phyloP scores from a whole-genome alignment of 2,797 vertebrate genomes.

The Naso thynnoides region DNA sequence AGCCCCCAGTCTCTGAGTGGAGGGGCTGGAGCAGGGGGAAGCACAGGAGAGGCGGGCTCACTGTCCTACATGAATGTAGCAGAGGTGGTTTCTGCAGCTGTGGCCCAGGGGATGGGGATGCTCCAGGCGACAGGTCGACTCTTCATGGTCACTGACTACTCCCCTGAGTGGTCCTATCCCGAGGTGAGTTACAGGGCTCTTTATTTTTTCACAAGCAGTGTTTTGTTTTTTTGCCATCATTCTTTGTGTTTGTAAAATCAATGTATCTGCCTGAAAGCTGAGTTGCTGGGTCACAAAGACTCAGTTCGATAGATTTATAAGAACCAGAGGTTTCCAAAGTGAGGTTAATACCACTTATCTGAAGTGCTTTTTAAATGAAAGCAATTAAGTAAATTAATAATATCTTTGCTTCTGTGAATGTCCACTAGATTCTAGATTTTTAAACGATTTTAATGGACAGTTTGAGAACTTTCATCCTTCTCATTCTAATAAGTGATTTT shows the following conservation, averaged over 20 bases:
- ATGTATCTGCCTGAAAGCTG: not conserved
- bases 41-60: constrained; percentile 88
- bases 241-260: not conserved
- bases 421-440: not conserved
- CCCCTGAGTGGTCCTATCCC: constrained; percentile 99
- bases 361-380: not conserved
- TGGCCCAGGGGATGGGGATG: constrained; percentile 94
- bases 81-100: constrained; percentile 95
- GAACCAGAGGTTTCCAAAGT: too few relatives aligned
- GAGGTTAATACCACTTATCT: too few relatives aligned
- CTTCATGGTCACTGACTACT: constrained; percentile 99
- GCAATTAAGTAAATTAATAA: not conserved
- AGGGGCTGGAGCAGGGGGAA: constrained; percentile 82
- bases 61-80: constrained; percentile 98
- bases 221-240: not conserved
- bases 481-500: not conserved
- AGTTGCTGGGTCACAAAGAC: too few relatives aligned
- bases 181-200: constrained; percentile 87
- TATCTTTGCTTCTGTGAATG: not conserved
- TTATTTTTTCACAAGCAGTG: not conserved
- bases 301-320: too few relatives aligned
- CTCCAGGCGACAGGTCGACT: constrained; percentile 96
- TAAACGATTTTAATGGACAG: not conserved
- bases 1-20: constrained; percentile 91
- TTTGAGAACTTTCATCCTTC: not conserved